phyloP scores from a whole-genome alignment of 1,140 invertebrate species.

The Panagrolaimus sp. region DNA sequence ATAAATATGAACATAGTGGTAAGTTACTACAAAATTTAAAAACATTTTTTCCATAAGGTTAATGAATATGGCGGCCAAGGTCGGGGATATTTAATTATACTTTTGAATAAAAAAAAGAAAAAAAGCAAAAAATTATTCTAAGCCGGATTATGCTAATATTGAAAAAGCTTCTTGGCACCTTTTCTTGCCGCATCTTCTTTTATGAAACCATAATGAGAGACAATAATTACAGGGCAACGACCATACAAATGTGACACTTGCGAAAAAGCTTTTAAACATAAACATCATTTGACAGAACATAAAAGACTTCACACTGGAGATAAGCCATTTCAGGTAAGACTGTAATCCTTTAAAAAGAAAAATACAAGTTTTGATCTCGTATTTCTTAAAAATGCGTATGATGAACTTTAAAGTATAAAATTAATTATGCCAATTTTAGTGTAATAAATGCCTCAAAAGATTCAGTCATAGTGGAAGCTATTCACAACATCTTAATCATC shows the following conservation, averaged over 20 bases:
- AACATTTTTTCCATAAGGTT: background rate
- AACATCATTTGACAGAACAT: conserved; percentile 98
- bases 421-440: conserved; percentile 65
- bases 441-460: conserved; percentile 93
- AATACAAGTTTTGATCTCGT: conserved; percentile 6
- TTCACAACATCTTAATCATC: conserved; percentile 99
- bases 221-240: conserved; percentile 73
- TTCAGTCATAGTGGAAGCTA: conserved; percentile 99
- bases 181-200: background rate
- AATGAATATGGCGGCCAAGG: background rate
- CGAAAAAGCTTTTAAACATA: conserved; percentile 99
- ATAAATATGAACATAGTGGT: conserved; percentile 99
- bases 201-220: background rate
- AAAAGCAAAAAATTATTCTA: background rate
- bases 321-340: conserved; percentile 65
- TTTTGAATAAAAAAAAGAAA: conserved; percentile 6
- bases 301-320: conserved; percentile 94
- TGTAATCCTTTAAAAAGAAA: background rate
- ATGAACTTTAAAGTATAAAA: background rate
- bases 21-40: conserved; percentile 53
- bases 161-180: conserved; percentile 9
- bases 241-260: conserved; percentile 97
- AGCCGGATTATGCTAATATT: conserved; percentile 31
- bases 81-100: conserved; percentile 1
- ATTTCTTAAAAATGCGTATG: no score